Conservation (phyloP, 1,140 invertebrate genomes). For the Parapsyche elsis region DNA sequence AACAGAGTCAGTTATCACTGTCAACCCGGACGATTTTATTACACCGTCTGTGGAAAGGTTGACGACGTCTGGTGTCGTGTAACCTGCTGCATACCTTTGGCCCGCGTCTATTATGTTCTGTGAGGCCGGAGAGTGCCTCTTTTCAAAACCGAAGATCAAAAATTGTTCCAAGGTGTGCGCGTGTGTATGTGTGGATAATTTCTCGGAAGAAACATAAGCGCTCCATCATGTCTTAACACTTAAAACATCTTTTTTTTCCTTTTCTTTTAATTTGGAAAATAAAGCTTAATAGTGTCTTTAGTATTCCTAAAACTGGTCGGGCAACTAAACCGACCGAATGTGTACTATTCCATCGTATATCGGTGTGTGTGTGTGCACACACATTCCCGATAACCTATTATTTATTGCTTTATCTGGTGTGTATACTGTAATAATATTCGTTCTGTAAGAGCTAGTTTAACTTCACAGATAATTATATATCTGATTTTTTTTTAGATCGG, state of each 20-base stretch:
- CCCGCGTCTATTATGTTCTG: conserved; percentile 32
- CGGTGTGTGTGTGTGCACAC: neutral
- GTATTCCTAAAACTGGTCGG: conserved; percentile 9
- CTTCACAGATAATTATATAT: too few relatives aligned
- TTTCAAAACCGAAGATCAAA: conserved; percentile 28
- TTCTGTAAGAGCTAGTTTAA: too few relatives aligned
- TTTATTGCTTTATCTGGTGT: conserved; percentile 12
- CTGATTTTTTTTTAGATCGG: too few relatives aligned
- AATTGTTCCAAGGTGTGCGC: conserved; percentile 9
- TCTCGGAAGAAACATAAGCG: conserved; percentile 30
- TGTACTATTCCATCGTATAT: neutral
- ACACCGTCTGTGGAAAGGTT: conserved; percentile 16
- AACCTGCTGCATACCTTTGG: conserved; percentile 39
- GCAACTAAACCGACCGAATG: neutral
- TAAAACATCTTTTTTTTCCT: neutral
- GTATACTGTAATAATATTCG: too few relatives aligned
- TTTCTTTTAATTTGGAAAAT: conserved; percentile 20
- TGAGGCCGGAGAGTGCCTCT: conserved; percentile 3
- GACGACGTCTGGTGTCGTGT: neutral
- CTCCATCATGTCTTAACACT: conserved; percentile 22
- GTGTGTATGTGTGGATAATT: conserved; percentile 17
- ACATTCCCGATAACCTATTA: conserved; percentile 1
- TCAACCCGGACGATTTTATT: too few relatives aligned
- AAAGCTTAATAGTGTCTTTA: conserved; percentile 26
- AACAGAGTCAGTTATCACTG: too few relatives aligned